A percentile compares a stretch with the other conserved stretches of the same genome.
phyloP scores from a whole-genome alignment of 1,140 invertebrate genomes.

The Ips nitidus region DNA sequence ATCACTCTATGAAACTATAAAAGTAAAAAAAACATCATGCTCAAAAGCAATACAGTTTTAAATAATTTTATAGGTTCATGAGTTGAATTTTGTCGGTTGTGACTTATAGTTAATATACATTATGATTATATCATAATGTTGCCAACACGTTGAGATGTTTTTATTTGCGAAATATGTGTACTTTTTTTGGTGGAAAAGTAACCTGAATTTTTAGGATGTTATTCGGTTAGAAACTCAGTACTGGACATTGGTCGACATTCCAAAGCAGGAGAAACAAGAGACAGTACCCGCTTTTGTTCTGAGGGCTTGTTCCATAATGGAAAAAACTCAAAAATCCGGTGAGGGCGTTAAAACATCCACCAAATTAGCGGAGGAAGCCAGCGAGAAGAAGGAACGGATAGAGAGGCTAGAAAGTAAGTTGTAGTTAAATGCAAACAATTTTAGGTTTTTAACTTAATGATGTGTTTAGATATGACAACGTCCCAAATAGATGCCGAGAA shows the following conservation, averaged over 20 bases:
- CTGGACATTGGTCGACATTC: conserved; percentile 89
- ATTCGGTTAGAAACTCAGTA: conserved; percentile 91
- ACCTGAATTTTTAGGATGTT: conserved; percentile 67
- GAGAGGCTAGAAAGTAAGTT: conserved; percentile 77
- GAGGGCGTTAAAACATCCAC: conserved; percentile 86
- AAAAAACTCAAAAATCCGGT: conserved; percentile 85
- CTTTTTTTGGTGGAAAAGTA: no score
- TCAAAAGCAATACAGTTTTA: no score
- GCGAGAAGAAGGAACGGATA: conserved; percentile 76
- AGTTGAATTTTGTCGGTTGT: no score
- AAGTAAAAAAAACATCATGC: no score
- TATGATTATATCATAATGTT: no score
- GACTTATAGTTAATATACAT: no score
- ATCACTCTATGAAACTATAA: no score
- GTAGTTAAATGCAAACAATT: not conserved
- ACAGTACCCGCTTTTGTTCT: conserved; percentile 88
- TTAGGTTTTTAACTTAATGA: conserved; percentile 15
- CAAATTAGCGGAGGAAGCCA: conserved; percentile 79
- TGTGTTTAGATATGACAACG: conserved; percentile 81
- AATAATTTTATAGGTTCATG: no score
- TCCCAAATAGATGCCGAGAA: conserved; percentile 91
- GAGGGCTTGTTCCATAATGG: conserved; percentile 85
- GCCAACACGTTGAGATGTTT: no score
- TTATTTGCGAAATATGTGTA: no score
- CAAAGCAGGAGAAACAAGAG: conserved; percentile 85